Conservation (phyloP, 2,888 invertebrate species). For the Dysmachus trigonus region DNA sequence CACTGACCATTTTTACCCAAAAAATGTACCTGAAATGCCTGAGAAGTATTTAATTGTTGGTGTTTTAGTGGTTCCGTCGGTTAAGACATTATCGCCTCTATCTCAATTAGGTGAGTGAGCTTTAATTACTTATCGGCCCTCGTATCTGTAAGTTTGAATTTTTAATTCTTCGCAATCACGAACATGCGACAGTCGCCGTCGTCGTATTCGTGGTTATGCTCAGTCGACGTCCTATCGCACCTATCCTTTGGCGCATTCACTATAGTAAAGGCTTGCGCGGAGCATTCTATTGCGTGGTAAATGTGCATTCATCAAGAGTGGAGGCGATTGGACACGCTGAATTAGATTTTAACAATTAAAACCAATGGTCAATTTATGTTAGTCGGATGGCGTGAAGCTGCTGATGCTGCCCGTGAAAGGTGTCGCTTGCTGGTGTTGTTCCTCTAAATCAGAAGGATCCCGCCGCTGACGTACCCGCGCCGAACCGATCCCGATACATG, state of each 20-base stretch:
- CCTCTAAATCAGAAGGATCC: constrained; percentile 31
- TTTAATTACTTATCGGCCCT: constrained; percentile 35
- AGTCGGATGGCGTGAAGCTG: constrained; percentile 47
- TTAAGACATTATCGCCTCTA: background rate
- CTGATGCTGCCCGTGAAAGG: background rate
- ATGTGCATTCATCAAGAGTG: constrained; percentile 59
- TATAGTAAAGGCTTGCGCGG: constrained; percentile 8
- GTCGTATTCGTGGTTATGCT: background rate
- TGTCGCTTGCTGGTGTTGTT: constrained; percentile 35
- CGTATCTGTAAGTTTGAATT: constrained; percentile 32
- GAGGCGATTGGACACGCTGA: constrained; percentile 55
- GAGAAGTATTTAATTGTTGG: background rate
- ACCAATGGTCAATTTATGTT: constrained; percentile 50
- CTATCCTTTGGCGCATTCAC: constrained; percentile 31
- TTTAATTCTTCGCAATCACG: constrained; percentile 35
- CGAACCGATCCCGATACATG: background rate
- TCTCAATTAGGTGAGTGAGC: constrained; percentile 42
- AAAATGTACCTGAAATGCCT: background rate
- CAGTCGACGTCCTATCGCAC: background rate
- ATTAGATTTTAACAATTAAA: constrained; percentile 50
- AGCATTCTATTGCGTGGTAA: constrained; percentile 56
- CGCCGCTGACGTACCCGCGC: constrained; percentile 19
- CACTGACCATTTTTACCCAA: background rate
- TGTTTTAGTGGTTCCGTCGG: background rate
- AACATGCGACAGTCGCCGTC: constrained; percentile 18